Evolutionary conservation across 1,140 invertebrate genomes (phyloP), one percentile per base, ranked within the genome.

Genomic region (Subanguina moxae): DNA sequence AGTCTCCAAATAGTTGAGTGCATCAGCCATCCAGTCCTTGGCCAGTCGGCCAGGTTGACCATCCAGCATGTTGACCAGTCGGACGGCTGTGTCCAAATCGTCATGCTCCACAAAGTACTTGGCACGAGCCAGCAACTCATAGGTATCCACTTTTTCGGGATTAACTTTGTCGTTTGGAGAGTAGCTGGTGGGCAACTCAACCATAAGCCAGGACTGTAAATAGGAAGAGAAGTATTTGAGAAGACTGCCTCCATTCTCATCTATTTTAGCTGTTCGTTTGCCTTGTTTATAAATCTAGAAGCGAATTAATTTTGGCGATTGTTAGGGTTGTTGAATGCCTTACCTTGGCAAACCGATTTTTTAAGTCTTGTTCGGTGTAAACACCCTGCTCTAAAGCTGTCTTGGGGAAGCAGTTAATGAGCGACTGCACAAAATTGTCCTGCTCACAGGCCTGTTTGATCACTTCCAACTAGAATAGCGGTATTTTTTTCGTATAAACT

Each of bases 31-130:
- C 93, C 93, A 97, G 73, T 91, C 89, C 48, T 82, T 83, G 1
- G 93, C 90, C 3, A 93, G 87, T n/a, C 86, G 86, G 9, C 89
- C 86, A 0, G 93, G 86, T 56, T 64, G 17, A 7, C 93, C 93
- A 77, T 89, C 87, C 25, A 97, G 84, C 46, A 94, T 87, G 81
- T 93, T 93, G 86, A 95, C 89, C 83, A 94, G 94, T 61, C 89
- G 88, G 0, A 96, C 83, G 0, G 92, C 90, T 82, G 89, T 88
- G 57, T 89, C 86, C 48, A 95, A 87, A 77, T 96, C 88, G 23
- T 90, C 90, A 72, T 89, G 87, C 75, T 94, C 90, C 68, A 97
- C 84, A 86, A 90, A 90, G 80, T 90, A 91, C 78, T 90, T 92
- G 75, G 70, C 91, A 83, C 92, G 87, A 70, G 90, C 88, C 23